phyloP scores from a whole-genome alignment of 92 coral and sea anemone genomes.

The Hydrozoanthus gracilis region DNA sequence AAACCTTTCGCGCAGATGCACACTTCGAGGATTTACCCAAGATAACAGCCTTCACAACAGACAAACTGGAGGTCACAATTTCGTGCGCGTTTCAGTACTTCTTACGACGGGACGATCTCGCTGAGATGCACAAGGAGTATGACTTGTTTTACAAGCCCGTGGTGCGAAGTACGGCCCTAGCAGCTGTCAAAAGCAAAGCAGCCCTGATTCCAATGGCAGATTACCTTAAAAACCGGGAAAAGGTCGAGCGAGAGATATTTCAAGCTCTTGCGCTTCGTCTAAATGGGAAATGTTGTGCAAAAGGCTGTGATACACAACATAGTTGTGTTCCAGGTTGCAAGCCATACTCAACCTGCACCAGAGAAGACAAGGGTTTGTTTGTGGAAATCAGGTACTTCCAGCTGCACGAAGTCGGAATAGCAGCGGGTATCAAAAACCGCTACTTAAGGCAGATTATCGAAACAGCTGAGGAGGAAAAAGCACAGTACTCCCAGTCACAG shows the following conservation, averaged over 20 bases:
- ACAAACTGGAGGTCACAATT: conserved; percentile 70
- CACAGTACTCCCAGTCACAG: conserved; percentile 75
- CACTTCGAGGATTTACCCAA: conserved; percentile 62
- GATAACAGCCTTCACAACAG: conserved; percentile 67
- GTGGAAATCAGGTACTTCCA: conserved; percentile 90
- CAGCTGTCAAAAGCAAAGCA: conserved; percentile 56
- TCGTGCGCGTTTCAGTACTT: conserved; percentile 79
- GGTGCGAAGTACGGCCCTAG: conserved; percentile 29
- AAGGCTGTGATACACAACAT: conserved; percentile 59
- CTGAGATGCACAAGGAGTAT: conserved; percentile 74
- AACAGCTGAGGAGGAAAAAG: conserved; percentile 86
- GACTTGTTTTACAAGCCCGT: conserved; percentile 63
- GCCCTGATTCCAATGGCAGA: conserved; percentile 61
- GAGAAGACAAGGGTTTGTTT: conserved; percentile 78
- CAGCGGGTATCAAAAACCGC: conserved; percentile 79
- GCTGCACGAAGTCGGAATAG: conserved; percentile 80
- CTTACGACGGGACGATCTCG: conserved; percentile 65
- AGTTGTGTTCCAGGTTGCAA: conserved; percentile 63
- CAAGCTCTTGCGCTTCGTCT: conserved; percentile 32
- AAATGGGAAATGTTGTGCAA: conserved; percentile 52
- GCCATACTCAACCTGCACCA: conserved; percentile 57
- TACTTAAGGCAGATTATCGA: conserved; percentile 88
- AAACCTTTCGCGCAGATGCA: conserved; percentile 71
- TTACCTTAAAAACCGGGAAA: conserved; percentile 56
- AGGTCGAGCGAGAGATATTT: conserved; percentile 30